Conservation (phyloP, 1,140 invertebrate species). For the Zaprionus inermis region DNA sequence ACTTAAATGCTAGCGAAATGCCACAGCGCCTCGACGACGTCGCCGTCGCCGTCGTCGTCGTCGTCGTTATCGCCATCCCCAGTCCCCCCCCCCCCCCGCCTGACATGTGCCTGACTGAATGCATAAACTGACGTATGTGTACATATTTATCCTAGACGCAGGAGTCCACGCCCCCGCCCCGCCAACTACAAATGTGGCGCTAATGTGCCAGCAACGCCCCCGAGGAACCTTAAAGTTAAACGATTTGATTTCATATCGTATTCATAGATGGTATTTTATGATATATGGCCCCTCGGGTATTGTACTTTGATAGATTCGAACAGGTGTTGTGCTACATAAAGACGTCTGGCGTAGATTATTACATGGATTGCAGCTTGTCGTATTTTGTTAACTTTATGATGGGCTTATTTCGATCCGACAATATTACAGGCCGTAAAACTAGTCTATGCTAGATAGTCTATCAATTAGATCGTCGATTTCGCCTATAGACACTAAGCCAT, state of each 20-base stretch:
- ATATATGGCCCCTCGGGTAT: background rate
- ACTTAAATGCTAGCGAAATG: constrained; percentile 89
- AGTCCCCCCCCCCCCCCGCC: background rate
- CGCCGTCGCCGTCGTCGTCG: no score
- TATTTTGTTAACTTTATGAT: background rate
- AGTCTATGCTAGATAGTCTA: no score
- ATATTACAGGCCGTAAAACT: no score
- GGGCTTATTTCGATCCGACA: no score
- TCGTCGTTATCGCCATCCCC: constrained; percentile 20
- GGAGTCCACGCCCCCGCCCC: background rate
- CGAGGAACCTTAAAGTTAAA: constrained; percentile 5
- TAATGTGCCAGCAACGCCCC: constrained; percentile 54
- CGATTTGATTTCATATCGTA: constrained; percentile 9
- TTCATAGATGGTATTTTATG: background rate
- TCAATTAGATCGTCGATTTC: no score
- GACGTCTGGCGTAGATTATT: background rate
- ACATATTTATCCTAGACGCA: background rate
- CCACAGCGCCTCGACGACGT: constrained; percentile 72
- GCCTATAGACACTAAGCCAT: no score
- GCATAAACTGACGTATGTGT: background rate
- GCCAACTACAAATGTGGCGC: constrained; percentile 44
- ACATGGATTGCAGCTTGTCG: background rate
- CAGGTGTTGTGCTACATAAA: background rate
- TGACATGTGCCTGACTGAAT: background rate
- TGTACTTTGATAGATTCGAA: background rate